Percentiles rank a stretch among this genome's conserved stretches.
Evolutionary conservation across 1,140 invertebrate genomes (phyloP).

Genomic region (Rhagoletis zephyria): DNA sequence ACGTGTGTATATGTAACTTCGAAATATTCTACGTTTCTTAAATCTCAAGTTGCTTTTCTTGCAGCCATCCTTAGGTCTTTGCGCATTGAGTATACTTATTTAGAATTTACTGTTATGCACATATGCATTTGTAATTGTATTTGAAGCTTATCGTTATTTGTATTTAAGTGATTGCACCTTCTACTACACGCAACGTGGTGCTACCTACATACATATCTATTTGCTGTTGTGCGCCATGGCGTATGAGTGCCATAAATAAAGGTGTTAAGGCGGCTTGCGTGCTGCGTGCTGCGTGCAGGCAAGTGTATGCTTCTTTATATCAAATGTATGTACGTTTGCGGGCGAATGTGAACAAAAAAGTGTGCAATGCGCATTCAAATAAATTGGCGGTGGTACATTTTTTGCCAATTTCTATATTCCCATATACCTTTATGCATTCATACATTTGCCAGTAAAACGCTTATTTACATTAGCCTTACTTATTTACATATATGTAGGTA

Average conservation of each 20-base stretch:
- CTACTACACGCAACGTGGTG: background rate
- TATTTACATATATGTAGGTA: background rate
- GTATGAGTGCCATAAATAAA: slow-evolving; percentile 36
- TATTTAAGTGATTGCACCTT: slow-evolving; percentile 13
- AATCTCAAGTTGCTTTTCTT: no score
- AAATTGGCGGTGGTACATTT: background rate
- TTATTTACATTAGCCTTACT: background rate
- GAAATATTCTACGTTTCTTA: no score
- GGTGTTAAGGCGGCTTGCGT: background rate
- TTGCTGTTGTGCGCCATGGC: background rate
- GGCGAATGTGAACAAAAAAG: background rate
- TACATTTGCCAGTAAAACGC: background rate
- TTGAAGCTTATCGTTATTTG: slow-evolving; percentile 3
- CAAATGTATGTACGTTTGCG: background rate
- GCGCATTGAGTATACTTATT: background rate
- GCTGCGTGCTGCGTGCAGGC: background rate
- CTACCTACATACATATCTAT: background rate
- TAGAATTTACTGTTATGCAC: slow-evolving; percentile 8
- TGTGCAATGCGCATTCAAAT: background rate
- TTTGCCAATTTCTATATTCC: no score
- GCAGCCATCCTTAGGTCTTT: background rate
- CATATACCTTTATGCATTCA: background rate
- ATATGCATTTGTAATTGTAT: background rate
- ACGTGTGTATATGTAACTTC: no score
- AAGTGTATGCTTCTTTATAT: background rate